Base-by-base conservation (phyloP, 2,888 invertebrate genomes). In the Pachliopta kotzebuea region DNA sequence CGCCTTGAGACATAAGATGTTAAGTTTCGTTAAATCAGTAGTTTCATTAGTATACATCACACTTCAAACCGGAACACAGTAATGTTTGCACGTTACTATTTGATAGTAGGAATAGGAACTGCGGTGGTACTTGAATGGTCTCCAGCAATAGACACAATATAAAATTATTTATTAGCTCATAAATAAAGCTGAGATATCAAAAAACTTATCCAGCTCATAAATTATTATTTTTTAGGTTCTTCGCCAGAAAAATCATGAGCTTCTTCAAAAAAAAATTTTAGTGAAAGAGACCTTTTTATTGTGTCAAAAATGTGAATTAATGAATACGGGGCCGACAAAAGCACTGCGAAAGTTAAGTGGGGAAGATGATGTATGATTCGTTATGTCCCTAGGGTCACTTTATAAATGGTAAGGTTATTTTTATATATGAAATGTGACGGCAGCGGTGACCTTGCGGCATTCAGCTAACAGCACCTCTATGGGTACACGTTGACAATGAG, bases 261-360 rank as follows among this genome's bases (percentile, higher is more conserved):
- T 60, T 37, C 45, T 31, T 57, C 24, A 53, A 65, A 37, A 26
- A n/a, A 26, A 26, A 65, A 59, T 53, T 31, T 59, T n/a, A 45
- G 60, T 53, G 50, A 60, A 63, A 58, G 56, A 53, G 58, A 26
- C 57, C 67, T 56, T 56, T 66, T 63, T 63, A 56, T 67, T 67
- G 62, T 58, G 60, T 49, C 63, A 67, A 57, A 64, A 58, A 60
- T 61, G 37, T 58, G 61, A 61, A 64, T 61, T 67, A 54, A 62
- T 64, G 64, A 64, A 61, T 64, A 62, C 54, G 60, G 64, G 61
- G 50, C 45, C 58, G 23, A 57, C 64, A 53, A 59, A 68, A 68
- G 65, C 63, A 68, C 60, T 61, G 67, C 53, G 58, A 56, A 63
- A 66, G 63, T 63, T 66, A 66, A 65, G 65, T 65, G 61, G 62